A percentile compares a stretch with the other conserved stretches of the same genome.
phyloP scores from a whole-genome alignment of 2,797 vertebrate genomes.

The Lacerta viridis region DNA sequence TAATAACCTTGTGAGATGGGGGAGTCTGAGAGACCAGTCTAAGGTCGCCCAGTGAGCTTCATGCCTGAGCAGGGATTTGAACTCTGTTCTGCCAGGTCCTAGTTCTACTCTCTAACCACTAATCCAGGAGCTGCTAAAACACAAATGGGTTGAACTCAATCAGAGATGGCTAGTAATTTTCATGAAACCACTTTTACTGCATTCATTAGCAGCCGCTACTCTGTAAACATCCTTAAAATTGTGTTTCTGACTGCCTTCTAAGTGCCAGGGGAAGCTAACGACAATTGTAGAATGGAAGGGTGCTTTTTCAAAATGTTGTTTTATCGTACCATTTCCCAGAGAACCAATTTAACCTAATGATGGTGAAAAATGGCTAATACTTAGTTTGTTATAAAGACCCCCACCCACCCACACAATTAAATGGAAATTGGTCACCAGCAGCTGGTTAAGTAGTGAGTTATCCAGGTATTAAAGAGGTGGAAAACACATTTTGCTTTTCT shows the following conservation, averaged over 20 bases:
- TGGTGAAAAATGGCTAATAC: background rate
- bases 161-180: background rate
- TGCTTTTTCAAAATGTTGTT: conserved; percentile 15
- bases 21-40: no score
- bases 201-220: background rate
- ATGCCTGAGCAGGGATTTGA: no score
- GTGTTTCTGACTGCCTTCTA: background rate
- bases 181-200: background rate
- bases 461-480: background rate
- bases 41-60: no score
- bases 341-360: background rate
- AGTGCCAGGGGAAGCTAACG: background rate
- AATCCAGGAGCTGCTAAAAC: no score
- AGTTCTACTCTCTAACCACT: no score
- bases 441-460: background rate
- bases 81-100: no score
- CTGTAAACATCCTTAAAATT: background rate
- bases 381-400: background rate
- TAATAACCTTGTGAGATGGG: no score
- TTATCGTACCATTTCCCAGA: conserved; percentile 23
- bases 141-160: background rate
- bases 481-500: background rate
- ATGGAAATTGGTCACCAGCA: conserved; percentile 1
- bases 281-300: background rate
- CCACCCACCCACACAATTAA: background rate